These are phyloP conservation scores for Anodontia alba DNA, from an alignment of 2,888 invertebrate species.

Conservation along the genomic window DNA sequence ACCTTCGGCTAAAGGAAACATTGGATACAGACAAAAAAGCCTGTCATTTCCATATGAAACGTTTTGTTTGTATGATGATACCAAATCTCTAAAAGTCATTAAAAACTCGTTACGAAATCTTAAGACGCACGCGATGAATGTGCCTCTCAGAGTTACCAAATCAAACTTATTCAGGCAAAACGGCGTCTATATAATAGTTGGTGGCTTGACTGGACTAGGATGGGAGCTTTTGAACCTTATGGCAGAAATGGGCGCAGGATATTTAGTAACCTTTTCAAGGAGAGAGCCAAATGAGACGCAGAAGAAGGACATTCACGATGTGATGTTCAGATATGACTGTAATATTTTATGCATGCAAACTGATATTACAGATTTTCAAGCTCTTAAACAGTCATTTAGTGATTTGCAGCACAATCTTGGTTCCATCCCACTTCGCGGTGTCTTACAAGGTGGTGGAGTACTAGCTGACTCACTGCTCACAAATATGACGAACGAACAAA, in stretches of 20 bases:
- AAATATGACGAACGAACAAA: slow-evolving; percentile 44
- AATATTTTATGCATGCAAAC: slow-evolving; percentile 49
- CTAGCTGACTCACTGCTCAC: slow-evolving; percentile 45
- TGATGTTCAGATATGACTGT: slow-evolving; percentile 41
- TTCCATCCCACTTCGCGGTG: slow-evolving; percentile 50
- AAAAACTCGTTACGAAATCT: not conserved
- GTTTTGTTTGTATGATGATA: not conserved
- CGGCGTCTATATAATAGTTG: slow-evolving; percentile 69
- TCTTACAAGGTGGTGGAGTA: slow-evolving; percentile 69
- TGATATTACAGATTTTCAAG: slow-evolving; percentile 62
- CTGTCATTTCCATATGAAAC: not conserved
- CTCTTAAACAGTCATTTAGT: slow-evolving; percentile 49
- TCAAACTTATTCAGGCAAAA: slow-evolving; percentile 51
- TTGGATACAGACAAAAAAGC: not conserved
- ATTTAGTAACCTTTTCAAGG: slow-evolving; percentile 67
- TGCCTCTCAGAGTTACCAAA: not conserved
- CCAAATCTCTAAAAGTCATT: not conserved
- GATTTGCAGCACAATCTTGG: slow-evolving; percentile 26
- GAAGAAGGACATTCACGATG: slow-evolving; percentile 37
- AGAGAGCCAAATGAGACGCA: slow-evolving; percentile 43
- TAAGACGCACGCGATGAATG: too few species aligned
- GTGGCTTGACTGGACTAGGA: slow-evolving; percentile 75
- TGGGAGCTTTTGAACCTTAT: slow-evolving; percentile 70
- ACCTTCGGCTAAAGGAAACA: not conserved
- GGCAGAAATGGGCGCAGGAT: slow-evolving; percentile 63